phyloP scores from a whole-genome alignment of 2,113 vertebrate genomes.

The Sprattus sprattus region DNA sequence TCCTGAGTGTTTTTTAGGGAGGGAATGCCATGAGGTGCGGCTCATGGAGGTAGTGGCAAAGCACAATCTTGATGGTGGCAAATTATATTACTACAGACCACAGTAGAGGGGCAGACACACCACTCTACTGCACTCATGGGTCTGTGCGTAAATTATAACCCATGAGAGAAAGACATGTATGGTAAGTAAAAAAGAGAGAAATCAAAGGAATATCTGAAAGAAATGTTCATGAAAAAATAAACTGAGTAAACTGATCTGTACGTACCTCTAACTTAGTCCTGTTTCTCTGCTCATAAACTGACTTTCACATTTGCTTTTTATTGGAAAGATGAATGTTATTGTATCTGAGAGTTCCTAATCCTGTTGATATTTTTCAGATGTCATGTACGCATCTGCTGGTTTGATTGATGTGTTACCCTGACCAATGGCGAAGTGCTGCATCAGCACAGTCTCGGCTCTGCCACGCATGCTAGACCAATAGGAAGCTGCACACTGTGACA shows the following conservation, averaged over 20 bases:
- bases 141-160: neutral
- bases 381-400: neutral
- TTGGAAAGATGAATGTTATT: too few species aligned
- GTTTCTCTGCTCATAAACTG: neutral
- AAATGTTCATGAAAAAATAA: neutral
- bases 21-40: slow-evolving; percentile 43
- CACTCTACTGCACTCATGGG: neutral
- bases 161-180: neutral
- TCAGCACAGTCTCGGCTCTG: slow-evolving; percentile 62
- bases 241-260: neutral
- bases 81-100: slow-evolving; percentile 3
- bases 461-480: slow-evolving; percentile 59
- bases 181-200: neutral
- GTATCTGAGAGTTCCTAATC: neutral
- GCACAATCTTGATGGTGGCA: slow-evolving; percentile 13
- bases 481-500: slow-evolving; percentile 29
- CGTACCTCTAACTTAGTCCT: too few species aligned
- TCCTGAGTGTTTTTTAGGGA: slow-evolving; percentile 44
- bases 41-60: slow-evolving; percentile 43
- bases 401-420: slow-evolving; percentile 34
- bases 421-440: slow-evolving; percentile 63
- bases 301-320: neutral
- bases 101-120: slow-evolving; percentile 19
- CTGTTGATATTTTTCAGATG: neutral
- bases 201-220: neutral